These are phyloP conservation scores for Drosophila repleta DNA, from an alignment of 1,140 invertebrate genomes.

Conservation along the genomic window DNA sequence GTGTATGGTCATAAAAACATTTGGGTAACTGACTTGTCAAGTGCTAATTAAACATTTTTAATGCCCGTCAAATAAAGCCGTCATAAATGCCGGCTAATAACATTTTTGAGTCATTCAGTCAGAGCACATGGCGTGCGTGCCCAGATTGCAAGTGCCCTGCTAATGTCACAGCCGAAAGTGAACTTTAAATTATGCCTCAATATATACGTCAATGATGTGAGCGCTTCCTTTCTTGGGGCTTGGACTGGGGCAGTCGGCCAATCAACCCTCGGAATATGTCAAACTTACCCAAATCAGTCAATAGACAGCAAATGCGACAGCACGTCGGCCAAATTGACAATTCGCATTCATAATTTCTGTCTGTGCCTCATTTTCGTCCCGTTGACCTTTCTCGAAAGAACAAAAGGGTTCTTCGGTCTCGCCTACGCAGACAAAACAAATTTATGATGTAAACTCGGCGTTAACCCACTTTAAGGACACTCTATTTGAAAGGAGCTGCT, in stretches of 20 bases:
- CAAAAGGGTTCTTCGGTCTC: slow-evolving; percentile 51
- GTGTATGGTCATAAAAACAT: slow-evolving; percentile 35
- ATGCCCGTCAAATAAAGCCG: slow-evolving; percentile 63
- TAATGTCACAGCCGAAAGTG: slow-evolving; percentile 12
- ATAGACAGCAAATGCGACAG: slow-evolving; percentile 38
- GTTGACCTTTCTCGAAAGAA: slow-evolving; percentile 53
- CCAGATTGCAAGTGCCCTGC: slow-evolving; percentile 43
- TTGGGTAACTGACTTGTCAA: slow-evolving; percentile 40
- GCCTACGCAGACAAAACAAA: background rate
- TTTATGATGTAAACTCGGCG: background rate
- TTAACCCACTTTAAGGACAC: background rate
- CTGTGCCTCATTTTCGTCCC: slow-evolving; percentile 31
- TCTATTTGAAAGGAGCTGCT: background rate
- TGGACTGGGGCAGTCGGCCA: slow-evolving; percentile 14
- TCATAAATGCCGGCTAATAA: slow-evolving; percentile 51
- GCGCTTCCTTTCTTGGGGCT: slow-evolving; percentile 34
- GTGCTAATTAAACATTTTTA: slow-evolving; percentile 74
- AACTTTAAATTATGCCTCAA: background rate
- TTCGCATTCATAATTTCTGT: slow-evolving; percentile 69
- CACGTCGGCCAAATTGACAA: slow-evolving; percentile 68
- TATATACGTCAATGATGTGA: slow-evolving; percentile 8
- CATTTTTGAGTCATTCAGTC: slow-evolving; percentile 13
- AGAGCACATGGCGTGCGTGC: slow-evolving; percentile 29
- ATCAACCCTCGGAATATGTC: slow-evolving; percentile 44
- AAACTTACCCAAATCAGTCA: slow-evolving; percentile 46